Percentiles rank a stretch among this genome's conserved stretches.
These are phyloP conservation scores for Anoncus sp. DNA, from an alignment of 2,888 invertebrate genomes.

Conservation along the genomic window DNA sequence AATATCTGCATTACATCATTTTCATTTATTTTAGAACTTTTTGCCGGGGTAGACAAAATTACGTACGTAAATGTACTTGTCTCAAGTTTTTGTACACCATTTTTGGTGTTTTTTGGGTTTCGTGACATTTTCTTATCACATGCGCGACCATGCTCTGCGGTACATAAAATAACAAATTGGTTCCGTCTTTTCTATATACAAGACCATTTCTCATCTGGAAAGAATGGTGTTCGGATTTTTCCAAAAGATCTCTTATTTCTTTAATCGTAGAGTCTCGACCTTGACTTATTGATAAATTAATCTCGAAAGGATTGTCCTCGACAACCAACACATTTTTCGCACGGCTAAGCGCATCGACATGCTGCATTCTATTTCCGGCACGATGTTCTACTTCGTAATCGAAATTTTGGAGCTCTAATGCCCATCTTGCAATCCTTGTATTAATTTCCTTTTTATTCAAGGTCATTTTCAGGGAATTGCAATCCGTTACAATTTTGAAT, in stretches of 20 bases:
- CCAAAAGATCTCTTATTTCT: slow-evolving; percentile 26
- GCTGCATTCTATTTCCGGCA: slow-evolving; percentile 64
- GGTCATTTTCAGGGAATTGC: slow-evolving; percentile 70
- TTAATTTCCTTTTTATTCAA: slow-evolving; percentile 73
- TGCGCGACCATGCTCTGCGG: slow-evolving; percentile 53
- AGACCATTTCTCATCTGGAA: slow-evolving; percentile 63
- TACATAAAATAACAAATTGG: slow-evolving; percentile 60
- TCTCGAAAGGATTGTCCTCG: slow-evolving; percentile 58
- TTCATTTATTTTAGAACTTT: no score
- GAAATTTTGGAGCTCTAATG: slow-evolving; percentile 63
- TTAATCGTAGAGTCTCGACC: slow-evolving; percentile 36
- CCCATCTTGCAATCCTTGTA: slow-evolving; percentile 65
- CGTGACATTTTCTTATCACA: slow-evolving; percentile 53
- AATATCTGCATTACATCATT: no score
- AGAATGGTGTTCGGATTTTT: slow-evolving; percentile 29
- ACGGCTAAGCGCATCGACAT: slow-evolving; percentile 68
- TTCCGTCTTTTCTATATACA: slow-evolving; percentile 57
- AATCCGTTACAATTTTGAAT: slow-evolving; percentile 74
- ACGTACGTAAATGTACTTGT: no score
- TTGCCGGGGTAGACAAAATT: no score
- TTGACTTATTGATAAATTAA: slow-evolving; percentile 53
- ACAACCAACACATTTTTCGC: slow-evolving; percentile 25
- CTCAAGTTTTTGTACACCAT: no score
- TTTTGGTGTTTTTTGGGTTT: no score
- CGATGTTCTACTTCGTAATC: slow-evolving; percentile 66